Evolutionary conservation across 1,140 invertebrate species (phyloP).

Genomic region (Halictus rubicundus): DNA sequence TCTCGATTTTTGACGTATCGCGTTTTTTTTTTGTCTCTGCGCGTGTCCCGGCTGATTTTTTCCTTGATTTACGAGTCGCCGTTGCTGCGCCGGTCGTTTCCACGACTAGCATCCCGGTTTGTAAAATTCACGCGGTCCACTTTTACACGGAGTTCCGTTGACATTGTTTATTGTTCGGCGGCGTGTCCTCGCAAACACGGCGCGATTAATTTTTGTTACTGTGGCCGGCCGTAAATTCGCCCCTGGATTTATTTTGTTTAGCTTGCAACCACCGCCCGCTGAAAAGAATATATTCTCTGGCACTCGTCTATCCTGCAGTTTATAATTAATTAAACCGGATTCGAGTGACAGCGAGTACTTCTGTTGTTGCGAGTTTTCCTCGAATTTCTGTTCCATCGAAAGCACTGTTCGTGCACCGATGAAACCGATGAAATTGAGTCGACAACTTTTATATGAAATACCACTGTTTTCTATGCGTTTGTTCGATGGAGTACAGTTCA

Average conservation of each 20-base stretch:
- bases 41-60: background rate
- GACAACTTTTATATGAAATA: no score
- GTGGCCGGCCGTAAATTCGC: constrained; percentile 17
- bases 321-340: constrained; percentile 10
- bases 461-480: no score
- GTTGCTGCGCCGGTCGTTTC: background rate
- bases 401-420: no score
- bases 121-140: constrained; percentile 30
- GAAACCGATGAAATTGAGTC: no score
- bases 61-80: constrained; percentile 33
- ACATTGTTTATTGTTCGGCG: constrained; percentile 44
- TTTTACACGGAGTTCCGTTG: constrained; percentile 33
- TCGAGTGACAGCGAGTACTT: background rate
- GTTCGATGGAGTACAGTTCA: no score
- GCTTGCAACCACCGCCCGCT: no score
- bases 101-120: background rate
- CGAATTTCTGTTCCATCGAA: no score
- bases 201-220: constrained; percentile 46
- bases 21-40: no score
- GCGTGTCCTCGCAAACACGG: background rate
- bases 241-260: constrained; percentile 18
- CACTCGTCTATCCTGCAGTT: background rate
- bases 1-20: background rate
- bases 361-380: background rate
- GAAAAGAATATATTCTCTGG: background rate